Conservation (phyloP, 2,888 invertebrate genomes). For the Drosophila rubida region DNA sequence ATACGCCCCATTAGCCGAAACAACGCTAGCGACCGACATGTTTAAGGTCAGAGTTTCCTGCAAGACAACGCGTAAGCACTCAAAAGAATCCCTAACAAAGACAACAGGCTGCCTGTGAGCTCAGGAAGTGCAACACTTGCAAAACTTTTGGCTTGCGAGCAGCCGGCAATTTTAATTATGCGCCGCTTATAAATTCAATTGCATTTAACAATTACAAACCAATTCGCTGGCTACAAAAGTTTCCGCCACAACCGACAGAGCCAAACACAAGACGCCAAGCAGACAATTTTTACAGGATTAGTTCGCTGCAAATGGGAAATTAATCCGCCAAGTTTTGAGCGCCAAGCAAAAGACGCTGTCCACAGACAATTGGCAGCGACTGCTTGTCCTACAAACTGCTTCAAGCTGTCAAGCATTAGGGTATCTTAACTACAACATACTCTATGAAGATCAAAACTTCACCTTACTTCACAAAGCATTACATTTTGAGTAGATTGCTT, state of each 20-base stretch:
- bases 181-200: slow-evolving; percentile 78
- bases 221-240: slow-evolving; percentile 50
- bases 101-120: slow-evolving; percentile 8
- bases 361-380: slow-evolving; percentile 28
- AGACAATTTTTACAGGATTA: slow-evolving; percentile 76
- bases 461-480: no score
- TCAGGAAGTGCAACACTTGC: slow-evolving; percentile 68
- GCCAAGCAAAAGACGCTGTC: slow-evolving; percentile 23
- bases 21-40: slow-evolving; percentile 7
- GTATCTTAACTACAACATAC: neutral
- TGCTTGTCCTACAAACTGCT: slow-evolving; percentile 27
- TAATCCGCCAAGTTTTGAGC: slow-evolving; percentile 60
- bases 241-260: slow-evolving; percentile 29
- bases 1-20: neutral
- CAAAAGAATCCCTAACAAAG: slow-evolving; percentile 32
- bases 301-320: slow-evolving; percentile 70
- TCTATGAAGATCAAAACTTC: neutral
- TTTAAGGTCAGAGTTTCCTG: slow-evolving; percentile 43
- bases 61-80: slow-evolving; percentile 34
- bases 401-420: slow-evolving; percentile 14
- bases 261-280: slow-evolving; percentile 45
- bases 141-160: slow-evolving; percentile 66
- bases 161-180: slow-evolving; percentile 78
- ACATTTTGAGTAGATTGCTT: no score
- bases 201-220: slow-evolving; percentile 77